Evolutionary conservation across 2,888 invertebrate genomes (phyloP), one percentile per base, ranked within the genome.

Genomic region (Athalia circularis): DNA sequence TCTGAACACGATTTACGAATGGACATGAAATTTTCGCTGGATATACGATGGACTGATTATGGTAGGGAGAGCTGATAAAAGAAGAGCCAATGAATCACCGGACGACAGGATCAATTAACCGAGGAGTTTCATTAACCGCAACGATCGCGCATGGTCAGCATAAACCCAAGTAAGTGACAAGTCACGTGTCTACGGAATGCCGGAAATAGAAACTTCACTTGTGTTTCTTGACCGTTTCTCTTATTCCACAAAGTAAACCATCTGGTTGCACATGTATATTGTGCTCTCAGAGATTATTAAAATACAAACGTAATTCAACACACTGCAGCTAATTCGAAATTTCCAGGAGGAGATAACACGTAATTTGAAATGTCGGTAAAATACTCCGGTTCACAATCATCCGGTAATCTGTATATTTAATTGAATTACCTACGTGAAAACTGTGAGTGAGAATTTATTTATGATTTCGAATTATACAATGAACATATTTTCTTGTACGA

Each of bases 191-290:
- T 13, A 15, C 43, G 72, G 59, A 72, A 72, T 72, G 72, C 59
- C 47, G 5, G 13, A 13, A 59, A 57, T 72, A 59, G 72, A 72
- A 72, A 72, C 72, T 72, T 72, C 72, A 72, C 72, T 59, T 72
- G 47, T 45, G 59, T 47, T 72, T 72, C 72, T 72, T 59, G 52
- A 43, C 57, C 72, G 72, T 72, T 72, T 59, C 72, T 72, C 72
- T 72, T 72, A 72, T 72, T 72, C 57, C 72, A 72, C 47, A 59
- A 72, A 72, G 72, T 72, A 72, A 72, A 72, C 72, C 72, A 52
- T 47, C 47, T 13, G 52, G 59, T n/a, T 13, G 47, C 47, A 9
- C 11, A 59, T 59, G 57, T n/a, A 59, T 72, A 57, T 1, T 29
- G 29, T 29, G 29, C 29, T 45, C 47, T 64, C 11, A 52, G 45